Percentiles rank a stretch among this genome's conserved stretches.
Evolutionary conservation across 2,797 vertebrate genomes (phyloP).

Genomic region (Fistularia commersonii): DNA sequence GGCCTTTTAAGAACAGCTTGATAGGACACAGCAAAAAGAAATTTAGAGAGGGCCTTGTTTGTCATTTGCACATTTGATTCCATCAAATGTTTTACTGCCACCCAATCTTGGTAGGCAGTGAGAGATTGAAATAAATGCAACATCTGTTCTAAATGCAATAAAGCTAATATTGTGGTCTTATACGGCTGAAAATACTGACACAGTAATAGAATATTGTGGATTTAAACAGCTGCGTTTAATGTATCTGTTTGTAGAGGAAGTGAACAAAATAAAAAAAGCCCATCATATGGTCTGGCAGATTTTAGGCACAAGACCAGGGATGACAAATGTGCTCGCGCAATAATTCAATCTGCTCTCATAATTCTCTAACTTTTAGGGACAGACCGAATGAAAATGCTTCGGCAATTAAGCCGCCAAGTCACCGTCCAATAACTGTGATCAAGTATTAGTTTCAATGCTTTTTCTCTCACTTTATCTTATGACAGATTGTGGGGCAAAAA

Average conservation of each 20-base stretch:
- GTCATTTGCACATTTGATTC: conserved; percentile 43
- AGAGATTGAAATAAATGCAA: conserved; percentile 27
- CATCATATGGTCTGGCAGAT: conserved; percentile 89
- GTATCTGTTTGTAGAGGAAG: conserved; percentile 78
- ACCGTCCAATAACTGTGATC: conserved; percentile 77
- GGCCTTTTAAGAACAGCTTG: conserved; percentile 54
- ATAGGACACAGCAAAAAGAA: conserved; percentile 61
- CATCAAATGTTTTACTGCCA: conserved; percentile 28
- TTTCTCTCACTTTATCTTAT: conserved; percentile 72
- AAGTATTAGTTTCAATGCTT: conserved; percentile 77
- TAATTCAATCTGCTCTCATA: conserved; percentile 86
- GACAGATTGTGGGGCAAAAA: conserved; percentile 80
- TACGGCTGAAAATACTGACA: conserved; percentile 45
- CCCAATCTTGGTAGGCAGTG: conserved; percentile 49
- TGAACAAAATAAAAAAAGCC: conserved; percentile 81
- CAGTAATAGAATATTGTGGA: conserved; percentile 56
- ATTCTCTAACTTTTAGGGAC: conserved; percentile 84
- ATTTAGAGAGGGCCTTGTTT: conserved; percentile 50
- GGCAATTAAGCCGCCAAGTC: conserved; percentile 79
- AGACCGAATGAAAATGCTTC: conserved; percentile 76
- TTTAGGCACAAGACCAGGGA: conserved; percentile 81
- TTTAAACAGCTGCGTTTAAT: conserved; percentile 66
- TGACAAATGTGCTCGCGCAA: conserved; percentile 85
- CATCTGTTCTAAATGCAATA: conserved; percentile 53
- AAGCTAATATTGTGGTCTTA: conserved; percentile 45